Conservation (phyloP, 2,888 invertebrate species). For the Pseudococcus longispinus region DNA sequence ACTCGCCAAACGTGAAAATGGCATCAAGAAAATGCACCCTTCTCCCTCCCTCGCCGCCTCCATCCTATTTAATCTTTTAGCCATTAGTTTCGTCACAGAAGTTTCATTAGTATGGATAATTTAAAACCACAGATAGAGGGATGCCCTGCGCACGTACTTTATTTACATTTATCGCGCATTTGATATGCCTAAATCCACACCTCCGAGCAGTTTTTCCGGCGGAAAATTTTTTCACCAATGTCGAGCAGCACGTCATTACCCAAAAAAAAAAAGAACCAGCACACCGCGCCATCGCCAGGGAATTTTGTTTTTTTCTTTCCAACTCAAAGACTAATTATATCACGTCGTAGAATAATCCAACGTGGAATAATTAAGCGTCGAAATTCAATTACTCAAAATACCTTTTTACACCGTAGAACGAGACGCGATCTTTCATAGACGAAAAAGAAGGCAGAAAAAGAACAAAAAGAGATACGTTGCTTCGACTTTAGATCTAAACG, state of each 20-base stretch:
- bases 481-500: background rate
- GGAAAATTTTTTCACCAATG: background rate
- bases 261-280: background rate
- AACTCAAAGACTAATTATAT: background rate
- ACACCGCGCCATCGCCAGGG: background rate
- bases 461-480: background rate
- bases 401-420: background rate
- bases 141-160: background rate
- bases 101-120: background rate
- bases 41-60: background rate
- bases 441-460: background rate
- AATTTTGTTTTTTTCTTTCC: background rate
- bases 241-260: background rate
- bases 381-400: conserved; percentile 16
- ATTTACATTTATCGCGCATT: background rate
- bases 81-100: background rate
- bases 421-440: background rate
- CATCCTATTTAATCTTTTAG: background rate
- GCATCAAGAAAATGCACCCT: background rate
- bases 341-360: conserved; percentile 1
- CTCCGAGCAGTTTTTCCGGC: background rate
- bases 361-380: background rate
- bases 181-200: background rate
- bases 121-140: background rate
- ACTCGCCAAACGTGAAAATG: background rate